Conservation (phyloP, 2,888 invertebrate genomes). For the Sinohyriopsis cumingii region DNA sequence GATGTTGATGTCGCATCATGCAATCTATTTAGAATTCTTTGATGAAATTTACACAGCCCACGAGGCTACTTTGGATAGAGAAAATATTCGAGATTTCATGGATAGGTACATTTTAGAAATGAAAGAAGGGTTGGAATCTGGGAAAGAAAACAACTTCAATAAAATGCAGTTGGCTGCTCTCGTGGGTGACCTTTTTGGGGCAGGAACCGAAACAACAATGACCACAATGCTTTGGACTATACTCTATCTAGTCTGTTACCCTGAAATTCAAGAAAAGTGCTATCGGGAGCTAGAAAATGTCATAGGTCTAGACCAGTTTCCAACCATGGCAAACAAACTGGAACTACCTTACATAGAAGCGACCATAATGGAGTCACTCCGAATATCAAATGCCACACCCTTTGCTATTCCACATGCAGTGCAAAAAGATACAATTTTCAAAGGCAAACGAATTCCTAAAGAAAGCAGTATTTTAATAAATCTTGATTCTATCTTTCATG, state of each 20-base stretch:
- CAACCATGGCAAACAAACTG: constrained; percentile 19
- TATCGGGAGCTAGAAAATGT: constrained; percentile 44
- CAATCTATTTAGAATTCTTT: no score
- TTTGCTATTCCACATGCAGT: constrained; percentile 33
- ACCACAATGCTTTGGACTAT: constrained; percentile 89
- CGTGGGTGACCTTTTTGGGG: constrained; percentile 6
- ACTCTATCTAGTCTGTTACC: constrained; percentile 84
- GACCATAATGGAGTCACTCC: constrained; percentile 43
- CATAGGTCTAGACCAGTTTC: constrained; percentile 53
- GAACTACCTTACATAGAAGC: constrained; percentile 42
- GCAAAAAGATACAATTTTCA: constrained; percentile 35
- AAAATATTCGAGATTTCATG: no score
- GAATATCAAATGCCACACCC: constrained; percentile 45
- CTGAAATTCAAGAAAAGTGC: constrained; percentile 73
- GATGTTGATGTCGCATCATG: no score
- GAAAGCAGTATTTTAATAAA: constrained; percentile 35
- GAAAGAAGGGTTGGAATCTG: no score
- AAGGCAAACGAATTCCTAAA: constrained; percentile 53
- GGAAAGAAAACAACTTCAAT: no score
- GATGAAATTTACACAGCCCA: no score
- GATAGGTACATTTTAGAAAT: no score
- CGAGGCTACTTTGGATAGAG: no score
- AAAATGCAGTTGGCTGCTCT: no score
- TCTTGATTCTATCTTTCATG: constrained; percentile 33
- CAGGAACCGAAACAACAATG: constrained; percentile 80